Evolutionary conservation across 2,113 vertebrate species (phyloP), one percentile per base, ranked within the genome.

Genomic region (Chauna torquata): DNA sequence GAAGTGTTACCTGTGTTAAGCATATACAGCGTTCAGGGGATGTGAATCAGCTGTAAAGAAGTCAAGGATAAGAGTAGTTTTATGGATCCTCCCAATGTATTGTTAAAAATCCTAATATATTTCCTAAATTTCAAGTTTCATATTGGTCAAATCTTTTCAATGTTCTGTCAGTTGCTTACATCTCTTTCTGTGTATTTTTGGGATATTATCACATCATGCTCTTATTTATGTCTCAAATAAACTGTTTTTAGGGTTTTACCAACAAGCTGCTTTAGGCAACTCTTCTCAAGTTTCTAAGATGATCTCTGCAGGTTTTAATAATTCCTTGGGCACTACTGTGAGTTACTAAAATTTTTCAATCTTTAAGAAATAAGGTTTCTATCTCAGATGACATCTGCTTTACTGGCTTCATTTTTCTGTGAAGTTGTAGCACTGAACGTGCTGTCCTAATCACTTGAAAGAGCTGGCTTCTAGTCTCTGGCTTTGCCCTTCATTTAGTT

Each of bases 141-240:
- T 44, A 16, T 20, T 32, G 44, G 20, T n/a, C 32, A 64, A 5
- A 50, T 59, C 3, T 44, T 72, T 87, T 36, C 18, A 24, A 2
- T n/a, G 9, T 68, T 68, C 32, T 76, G 90, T 85, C 18, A 22
- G 38, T 38, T 75, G 9, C 54, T 88, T 75, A 8, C 15, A 3
- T 38, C 1, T 78, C 16, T 49, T 57, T 32, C 74, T 75, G 18
- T 1, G 2, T 59, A 19, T 54, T 20, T 71, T 23, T 58, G 49
- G 44, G 64, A 61, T 2, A 0, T n/a, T 38, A 34, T 79, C 10
- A 16, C 50, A 11, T 47, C 8, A 52, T 2, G 1, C 3, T 80
- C 30, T 54, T 49, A 47, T 8, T 57, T 59, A 22, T 61, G 34
- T 80, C 52, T 61, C 30, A 89, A 77, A 80, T 55, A 36, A 44